Conservation (phyloP, 2,888 invertebrate genomes). For the Sipha maydis region DNA sequence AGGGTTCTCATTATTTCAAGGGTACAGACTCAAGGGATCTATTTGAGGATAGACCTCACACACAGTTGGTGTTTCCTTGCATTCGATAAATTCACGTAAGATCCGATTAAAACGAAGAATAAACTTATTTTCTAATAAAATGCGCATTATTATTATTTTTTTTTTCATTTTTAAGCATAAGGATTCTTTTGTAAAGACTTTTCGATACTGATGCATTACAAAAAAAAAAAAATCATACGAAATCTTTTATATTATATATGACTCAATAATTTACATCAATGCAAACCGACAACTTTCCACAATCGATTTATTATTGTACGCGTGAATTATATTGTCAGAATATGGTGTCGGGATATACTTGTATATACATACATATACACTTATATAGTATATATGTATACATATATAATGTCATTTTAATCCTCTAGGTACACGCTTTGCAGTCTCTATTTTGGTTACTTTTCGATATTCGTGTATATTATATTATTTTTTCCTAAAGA, state of each 20-base stretch:
- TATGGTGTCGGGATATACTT: not conserved
- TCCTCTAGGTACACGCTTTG: too few relatives aligned
- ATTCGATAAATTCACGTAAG: not conserved
- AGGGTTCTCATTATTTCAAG: not conserved
- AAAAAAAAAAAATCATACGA: not conserved
- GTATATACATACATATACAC: too few relatives aligned
- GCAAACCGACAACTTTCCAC: conserved; percentile 19
- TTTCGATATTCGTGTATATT: too few relatives aligned
- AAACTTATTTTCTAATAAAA: not conserved
- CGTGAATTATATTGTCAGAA: conserved; percentile 4
- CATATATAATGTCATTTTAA: too few relatives aligned
- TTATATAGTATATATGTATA: too few relatives aligned
- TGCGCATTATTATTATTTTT: not conserved
- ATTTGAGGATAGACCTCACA: conserved; percentile 5
- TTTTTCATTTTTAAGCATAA: not conserved
- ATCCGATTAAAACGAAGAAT: not conserved
- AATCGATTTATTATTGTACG: conserved; percentile 16
- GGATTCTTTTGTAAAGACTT: not conserved
- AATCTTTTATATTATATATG: not conserved
- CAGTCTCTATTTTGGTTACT: too few relatives aligned
- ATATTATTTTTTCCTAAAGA: not conserved
- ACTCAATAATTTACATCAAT: not conserved
- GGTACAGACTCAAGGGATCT: not conserved
- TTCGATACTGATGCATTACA: not conserved
- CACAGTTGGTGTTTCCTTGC: not conserved